Evolutionary conservation across 2,113 vertebrate species (phyloP).

Genomic region (Bagarius yarrelli): DNA sequence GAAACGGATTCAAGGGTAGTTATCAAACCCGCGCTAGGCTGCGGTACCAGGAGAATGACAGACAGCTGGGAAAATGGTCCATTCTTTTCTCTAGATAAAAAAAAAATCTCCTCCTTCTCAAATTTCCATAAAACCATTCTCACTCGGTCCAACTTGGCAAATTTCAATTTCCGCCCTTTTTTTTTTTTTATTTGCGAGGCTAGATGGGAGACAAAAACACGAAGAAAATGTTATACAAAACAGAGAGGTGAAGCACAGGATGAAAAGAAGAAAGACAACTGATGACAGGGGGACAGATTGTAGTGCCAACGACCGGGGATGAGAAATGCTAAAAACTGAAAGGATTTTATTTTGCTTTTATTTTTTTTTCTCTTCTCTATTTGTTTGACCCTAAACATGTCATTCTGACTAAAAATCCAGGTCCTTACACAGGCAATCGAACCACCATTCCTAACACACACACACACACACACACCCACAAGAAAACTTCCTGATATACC

Average conservation of each 20-base stretch:
- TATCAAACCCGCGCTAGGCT: conserved; percentile 17
- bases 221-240: conserved; percentile 13
- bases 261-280: conserved; percentile 8
- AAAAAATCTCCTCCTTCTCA: conserved; percentile 3
- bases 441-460: conserved; percentile 11
- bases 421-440: conserved; percentile 15
- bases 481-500: conserved; percentile 1
- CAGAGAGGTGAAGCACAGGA: background rate
- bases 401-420: conserved; percentile 16
- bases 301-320: background rate
- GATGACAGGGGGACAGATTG: conserved; percentile 6
- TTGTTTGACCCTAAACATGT: conserved; percentile 14
- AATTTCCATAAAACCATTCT: conserved; percentile 26
- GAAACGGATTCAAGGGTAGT: conserved; percentile 19
- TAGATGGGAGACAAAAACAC: conserved; percentile 9
- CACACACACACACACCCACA: conserved; percentile 10
- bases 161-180: conserved; percentile 26
- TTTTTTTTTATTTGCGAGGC: conserved; percentile 37
- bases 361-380: conserved; percentile 5
- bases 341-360: background rate
- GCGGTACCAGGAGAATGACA: conserved; percentile 22
- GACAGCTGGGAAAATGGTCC: conserved; percentile 42
- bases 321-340: background rate
- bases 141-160: background rate
- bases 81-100: conserved; percentile 14